Percentiles rank a stretch among this genome's conserved stretches.
Conservation (phyloP, 2,113 vertebrate species). For the Heptranchias perlo region DNA sequence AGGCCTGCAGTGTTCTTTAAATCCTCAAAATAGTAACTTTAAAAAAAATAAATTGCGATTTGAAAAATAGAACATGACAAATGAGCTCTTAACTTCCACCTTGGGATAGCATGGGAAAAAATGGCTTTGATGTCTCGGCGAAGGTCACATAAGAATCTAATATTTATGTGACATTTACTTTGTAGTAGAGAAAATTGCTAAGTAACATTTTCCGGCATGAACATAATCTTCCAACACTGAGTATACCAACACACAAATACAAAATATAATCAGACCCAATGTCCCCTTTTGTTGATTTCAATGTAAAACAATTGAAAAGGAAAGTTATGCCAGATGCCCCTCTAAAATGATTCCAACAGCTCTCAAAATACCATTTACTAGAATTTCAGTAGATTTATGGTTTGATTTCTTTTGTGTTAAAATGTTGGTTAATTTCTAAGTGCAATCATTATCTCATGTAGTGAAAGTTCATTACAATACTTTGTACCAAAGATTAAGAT, state of each 20-base stretch:
- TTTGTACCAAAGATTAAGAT: background rate
- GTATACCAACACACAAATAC: background rate
- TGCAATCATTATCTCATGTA: background rate
- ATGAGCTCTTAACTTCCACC: background rate
- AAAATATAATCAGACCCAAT: background rate
- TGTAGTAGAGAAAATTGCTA: background rate
- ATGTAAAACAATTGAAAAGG: background rate
- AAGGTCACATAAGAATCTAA: background rate
- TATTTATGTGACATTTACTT: background rate
- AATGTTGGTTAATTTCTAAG: background rate
- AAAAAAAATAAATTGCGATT: background rate
- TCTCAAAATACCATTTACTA: background rate
- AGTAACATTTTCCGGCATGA: background rate
- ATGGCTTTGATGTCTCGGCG: background rate
- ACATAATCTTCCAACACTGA: background rate
- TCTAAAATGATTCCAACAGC: background rate
- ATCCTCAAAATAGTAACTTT: background rate
- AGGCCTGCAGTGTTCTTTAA: background rate
- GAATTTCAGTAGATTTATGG: background rate
- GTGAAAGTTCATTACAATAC: background rate
- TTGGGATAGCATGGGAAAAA: background rate
- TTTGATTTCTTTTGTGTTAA: background rate
- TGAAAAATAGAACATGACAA: background rate
- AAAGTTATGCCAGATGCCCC: background rate
- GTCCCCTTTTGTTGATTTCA: slow-evolving; percentile 1